phyloP scores from a whole-genome alignment of 2,888 invertebrate genomes.

The Cactoblastis cactorum region DNA sequence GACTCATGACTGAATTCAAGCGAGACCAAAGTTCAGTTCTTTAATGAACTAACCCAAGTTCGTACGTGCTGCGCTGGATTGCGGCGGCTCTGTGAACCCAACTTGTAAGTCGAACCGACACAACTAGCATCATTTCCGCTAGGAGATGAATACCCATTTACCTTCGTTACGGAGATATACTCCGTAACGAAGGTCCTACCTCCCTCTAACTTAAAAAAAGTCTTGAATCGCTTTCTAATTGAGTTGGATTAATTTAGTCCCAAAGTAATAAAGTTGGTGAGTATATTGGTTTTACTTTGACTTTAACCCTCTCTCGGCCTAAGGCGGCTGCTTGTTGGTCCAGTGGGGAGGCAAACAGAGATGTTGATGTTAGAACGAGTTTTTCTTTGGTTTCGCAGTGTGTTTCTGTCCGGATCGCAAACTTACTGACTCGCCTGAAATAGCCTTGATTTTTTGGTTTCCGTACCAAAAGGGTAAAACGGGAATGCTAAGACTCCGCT shows the following conservation, averaged over 20 bases:
- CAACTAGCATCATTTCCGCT: no score
- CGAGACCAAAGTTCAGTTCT: no score
- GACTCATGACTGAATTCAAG: no score
- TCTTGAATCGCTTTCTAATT: background rate
- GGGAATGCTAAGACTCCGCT: no score
- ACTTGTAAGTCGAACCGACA: no score
- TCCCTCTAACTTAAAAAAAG: background rate
- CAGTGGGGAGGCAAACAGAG: background rate
- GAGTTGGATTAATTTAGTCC: background rate
- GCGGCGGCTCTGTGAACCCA: no score
- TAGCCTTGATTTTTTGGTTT: no score
- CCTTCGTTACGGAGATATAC: background rate
- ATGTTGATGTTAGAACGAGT: background rate
- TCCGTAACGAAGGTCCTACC: no score
- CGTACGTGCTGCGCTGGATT: no score
- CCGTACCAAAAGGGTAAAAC: no score
- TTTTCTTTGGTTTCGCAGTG: background rate
- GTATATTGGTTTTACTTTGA: background rate
- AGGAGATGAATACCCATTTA: no score
- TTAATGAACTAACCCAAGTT: no score
- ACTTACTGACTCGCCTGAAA: background rate
- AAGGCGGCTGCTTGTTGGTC: background rate
- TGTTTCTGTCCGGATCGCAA: background rate
- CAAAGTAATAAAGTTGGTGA: background rate
- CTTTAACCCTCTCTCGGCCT: background rate